Evolutionary conservation across 2,113 vertebrate species (phyloP), one percentile per base, ranked within the genome.

Genomic region (Oreotrochilus melanogaster): DNA sequence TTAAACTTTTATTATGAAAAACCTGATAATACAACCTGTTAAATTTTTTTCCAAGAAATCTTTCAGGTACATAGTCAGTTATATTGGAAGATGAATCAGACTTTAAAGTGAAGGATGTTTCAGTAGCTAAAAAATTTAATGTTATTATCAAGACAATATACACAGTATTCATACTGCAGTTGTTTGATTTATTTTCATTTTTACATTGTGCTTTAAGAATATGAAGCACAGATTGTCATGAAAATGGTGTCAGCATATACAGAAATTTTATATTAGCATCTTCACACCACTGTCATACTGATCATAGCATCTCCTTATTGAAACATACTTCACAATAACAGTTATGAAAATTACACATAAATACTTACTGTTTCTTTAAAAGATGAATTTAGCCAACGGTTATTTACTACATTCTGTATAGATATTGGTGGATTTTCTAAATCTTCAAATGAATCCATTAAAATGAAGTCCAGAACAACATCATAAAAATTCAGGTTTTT

Each of bases 391-490:
- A 99, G 98, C 99, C 99, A 99, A 70, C 99, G 99, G 93, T 99
- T 99, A 97, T 99, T 99, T 65, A 99, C 98, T 31, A 99, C 98
- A 47, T 99, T 99, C 98, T 99, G 99, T 92, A 99, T 99, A 83
- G 99, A 99, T 75, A 99, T 97, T 5, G 99, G 99, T 18, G 99
- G 99, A 96, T 99, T 99, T 97, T 99, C 99, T 95, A 99, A 98
- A 97, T 99, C 99, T 98, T 99, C 99, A 91, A 99, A 99, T 3
- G 99, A 99, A 96, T 99, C 99, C 99, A 99, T 99, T 70, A 99
- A 97, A 97, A 99, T 99, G 91, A 99, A 99, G 97, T 99, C 99
- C 97, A 99, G 98, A 91, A 99, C 99, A 17, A 99, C 98, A 92
- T 99, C 99, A 87, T 99, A 99, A 97, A 99, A 99, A 97, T 99